Evolutionary conservation across 2,113 vertebrate genomes (phyloP), one percentile per base, ranked within the genome.

Genomic region (Camelus bactrianus): DNA sequence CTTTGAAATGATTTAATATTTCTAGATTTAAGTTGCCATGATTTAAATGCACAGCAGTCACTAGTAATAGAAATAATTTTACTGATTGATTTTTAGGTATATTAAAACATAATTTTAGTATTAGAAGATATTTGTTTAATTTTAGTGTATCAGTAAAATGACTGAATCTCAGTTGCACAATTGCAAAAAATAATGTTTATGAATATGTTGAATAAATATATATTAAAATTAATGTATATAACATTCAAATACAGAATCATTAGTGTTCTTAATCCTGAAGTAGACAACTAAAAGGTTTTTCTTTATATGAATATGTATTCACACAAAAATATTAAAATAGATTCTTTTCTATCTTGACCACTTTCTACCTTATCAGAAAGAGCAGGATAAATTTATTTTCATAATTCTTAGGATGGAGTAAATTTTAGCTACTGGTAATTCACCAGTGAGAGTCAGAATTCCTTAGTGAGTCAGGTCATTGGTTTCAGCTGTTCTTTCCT

Each of bases 91-190:
- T 95, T 82, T 86, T 17, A 93, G 9, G 4, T 1, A 20, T 42
- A 64, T 69, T 88, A 79, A 87, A 88, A 4, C 28, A 73, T 80
- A 76, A 91, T 80, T 80, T 76, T 89, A 84, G 11, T 56, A 48
- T 52, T 93, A 4, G 9, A 38, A 87, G 14, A 70, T 86, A 65
- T 77, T 76, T 5, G 0, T 24, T 56, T 77, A 4, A 3, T 42
- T 96, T 95, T 73, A 81, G 3, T 94, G 79, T 65, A 67, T 17
- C 2, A 73, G 73, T 5, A 86, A 81, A 81, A 48, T 54, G 38
- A 42, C 38, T 93, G 20, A 24, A 82, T 75, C 46, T 16, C 4
- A 52, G 2, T 38, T 86, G n/a, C 1, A 38, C 5, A 83, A 5
- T 16, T 69, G 20, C 8, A 69, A 89, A 90, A 38, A 54, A 80